Percentiles rank a stretch among this genome's conserved stretches.
Conservation (phyloP, 2,888 invertebrate species). For the Drosophila nr. perissopoda region DNA sequence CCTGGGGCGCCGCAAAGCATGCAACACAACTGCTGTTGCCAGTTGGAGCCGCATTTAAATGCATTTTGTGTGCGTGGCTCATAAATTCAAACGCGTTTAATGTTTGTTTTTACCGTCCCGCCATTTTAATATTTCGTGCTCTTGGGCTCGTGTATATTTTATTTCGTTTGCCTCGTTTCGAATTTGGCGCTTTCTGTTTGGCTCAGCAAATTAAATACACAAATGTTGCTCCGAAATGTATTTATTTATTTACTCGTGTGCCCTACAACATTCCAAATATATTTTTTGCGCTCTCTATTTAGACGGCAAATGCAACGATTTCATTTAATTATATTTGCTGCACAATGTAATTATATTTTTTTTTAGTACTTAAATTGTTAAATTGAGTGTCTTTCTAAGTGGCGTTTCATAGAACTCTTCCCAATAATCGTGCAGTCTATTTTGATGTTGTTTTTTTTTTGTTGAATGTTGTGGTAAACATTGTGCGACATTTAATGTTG, state of each 20-base stretch:
- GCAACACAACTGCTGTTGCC: conserved; percentile 46
- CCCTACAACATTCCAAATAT: conserved; percentile 24
- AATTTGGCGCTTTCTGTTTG: conserved; percentile 50
- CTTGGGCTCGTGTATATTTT: conserved; percentile 50
- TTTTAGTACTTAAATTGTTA: conserved; percentile 41
- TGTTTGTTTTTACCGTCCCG: conserved; percentile 67
- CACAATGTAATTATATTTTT: conserved; percentile 58
- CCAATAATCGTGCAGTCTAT: not conserved
- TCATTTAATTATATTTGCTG: conserved; percentile 69
- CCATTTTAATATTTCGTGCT: conserved; percentile 54
- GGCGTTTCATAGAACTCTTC: not conserved
- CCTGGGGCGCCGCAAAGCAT: conserved; percentile 44
- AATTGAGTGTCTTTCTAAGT: conserved; percentile 48
- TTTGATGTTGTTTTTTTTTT: conserved; percentile 7
- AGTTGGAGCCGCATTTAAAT: conserved; percentile 69
- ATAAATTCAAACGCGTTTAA: conserved; percentile 77
- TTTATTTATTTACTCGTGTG: conserved; percentile 66
- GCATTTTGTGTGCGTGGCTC: conserved; percentile 74
- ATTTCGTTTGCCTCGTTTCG: conserved; percentile 44
- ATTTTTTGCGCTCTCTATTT: conserved; percentile 27
- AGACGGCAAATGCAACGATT: conserved; percentile 65
- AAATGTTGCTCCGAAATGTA: conserved; percentile 57
- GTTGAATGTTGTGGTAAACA: conserved; percentile 13
- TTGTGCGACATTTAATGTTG: conserved; percentile 50
- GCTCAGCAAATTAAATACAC: conserved; percentile 73